These are phyloP conservation scores for Ophion ellenae DNA, from an alignment of 2,888 invertebrate genomes.

Conservation along the genomic window DNA sequence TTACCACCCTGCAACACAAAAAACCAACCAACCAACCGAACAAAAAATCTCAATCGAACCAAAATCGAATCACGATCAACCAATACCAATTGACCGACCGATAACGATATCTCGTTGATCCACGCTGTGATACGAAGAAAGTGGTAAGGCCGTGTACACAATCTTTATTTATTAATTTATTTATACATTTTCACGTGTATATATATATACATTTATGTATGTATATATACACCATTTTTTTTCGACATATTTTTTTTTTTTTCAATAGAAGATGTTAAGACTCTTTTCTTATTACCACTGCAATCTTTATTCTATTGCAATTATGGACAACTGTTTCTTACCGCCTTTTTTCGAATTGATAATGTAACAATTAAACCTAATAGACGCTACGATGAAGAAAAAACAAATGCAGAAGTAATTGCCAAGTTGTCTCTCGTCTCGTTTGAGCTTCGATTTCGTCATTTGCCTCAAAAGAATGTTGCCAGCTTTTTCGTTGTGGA, in stretches of 20 bases:
- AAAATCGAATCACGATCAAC: constrained; percentile 75
- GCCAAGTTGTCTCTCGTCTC: constrained; percentile 38
- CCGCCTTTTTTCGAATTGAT: constrained; percentile 11
- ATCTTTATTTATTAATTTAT: constrained; percentile 69
- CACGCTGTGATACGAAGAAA: constrained; percentile 79
- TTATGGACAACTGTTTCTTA: not conserved
- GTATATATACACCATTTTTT: constrained; percentile 7
- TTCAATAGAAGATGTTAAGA: constrained; percentile 43
- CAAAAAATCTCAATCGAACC: constrained; percentile 73
- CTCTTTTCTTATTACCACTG: constrained; percentile 33
- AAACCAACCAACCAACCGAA: constrained; percentile 71
- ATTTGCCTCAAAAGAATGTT: not conserved
- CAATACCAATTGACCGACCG: constrained; percentile 75
- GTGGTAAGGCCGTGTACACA: constrained; percentile 77
- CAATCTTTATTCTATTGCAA: constrained; percentile 35
- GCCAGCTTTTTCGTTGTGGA: not conserved
- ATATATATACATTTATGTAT: constrained; percentile 25
- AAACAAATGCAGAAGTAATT: constrained; percentile 18
- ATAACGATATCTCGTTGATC: constrained; percentile 76
- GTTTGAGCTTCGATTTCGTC: constrained; percentile 42
- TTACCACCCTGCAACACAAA: constrained; percentile 73
- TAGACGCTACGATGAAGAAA: constrained; percentile 13
- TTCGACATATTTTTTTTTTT: constrained; percentile 6
- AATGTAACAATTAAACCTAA: constrained; percentile 5
- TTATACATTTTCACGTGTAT: constrained; percentile 14